Evolutionary conservation across 1,140 invertebrate species (phyloP).

Genomic region (Coelopa frigida): DNA sequence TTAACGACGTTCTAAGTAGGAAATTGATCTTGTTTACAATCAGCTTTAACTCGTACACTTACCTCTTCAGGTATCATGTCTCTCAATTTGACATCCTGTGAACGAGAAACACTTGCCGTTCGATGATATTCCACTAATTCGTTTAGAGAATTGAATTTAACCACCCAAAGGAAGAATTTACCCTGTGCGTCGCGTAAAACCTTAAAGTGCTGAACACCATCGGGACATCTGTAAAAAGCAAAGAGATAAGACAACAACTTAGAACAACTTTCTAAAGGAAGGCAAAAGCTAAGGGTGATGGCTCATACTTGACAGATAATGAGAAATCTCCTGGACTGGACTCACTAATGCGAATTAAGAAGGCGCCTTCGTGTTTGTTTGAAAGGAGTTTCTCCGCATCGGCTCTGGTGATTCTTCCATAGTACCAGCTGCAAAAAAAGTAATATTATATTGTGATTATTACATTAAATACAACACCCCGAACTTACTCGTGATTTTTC

Average conservation of each 20-base stretch:
- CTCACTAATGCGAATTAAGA: conserved; percentile 97
- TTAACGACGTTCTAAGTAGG: neutral
- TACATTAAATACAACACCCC: neutral
- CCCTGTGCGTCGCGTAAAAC: conserved; percentile 92
- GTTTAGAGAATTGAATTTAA: conserved; percentile 98
- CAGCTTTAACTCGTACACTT: conserved; percentile 22
- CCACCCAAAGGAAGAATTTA: conserved; percentile 99
- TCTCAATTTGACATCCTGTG: conserved; percentile 91
- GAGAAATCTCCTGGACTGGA: conserved; percentile 99
- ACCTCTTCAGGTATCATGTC: conserved; percentile 95
- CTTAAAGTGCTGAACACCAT: conserved; percentile 98
- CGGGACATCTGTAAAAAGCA: conserved; percentile 68
- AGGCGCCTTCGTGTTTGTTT: conserved; percentile 95
- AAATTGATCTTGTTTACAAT: neutral
- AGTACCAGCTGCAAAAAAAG: conserved; percentile 75
- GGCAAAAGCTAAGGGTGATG: neutral
- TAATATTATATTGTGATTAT: neutral
- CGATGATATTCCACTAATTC: conserved; percentile 99
- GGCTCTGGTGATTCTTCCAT: conserved; percentile 91
- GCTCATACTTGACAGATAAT: conserved; percentile 90
- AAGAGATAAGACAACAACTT: neutral
- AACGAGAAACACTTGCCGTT: conserved; percentile 89
- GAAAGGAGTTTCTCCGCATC: conserved; percentile 92
- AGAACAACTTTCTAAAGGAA: neutral
- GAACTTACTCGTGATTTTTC: conserved; percentile 82